Base-by-base conservation (phyloP, 2,888 invertebrate genomes). In the Rhabditoides inermis region DNA sequence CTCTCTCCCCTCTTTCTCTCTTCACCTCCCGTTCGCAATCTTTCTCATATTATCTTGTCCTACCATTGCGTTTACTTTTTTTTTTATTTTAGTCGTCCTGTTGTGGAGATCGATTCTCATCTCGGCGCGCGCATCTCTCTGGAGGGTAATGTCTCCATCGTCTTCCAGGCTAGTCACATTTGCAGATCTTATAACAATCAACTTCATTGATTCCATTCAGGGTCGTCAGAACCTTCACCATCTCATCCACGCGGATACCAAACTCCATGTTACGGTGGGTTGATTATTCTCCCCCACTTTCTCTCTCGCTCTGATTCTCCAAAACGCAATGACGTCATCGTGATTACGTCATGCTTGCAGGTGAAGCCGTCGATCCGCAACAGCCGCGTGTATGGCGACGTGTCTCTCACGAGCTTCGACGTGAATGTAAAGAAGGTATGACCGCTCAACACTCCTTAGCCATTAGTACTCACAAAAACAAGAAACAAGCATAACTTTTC, bases 401-500 rank as follows among this genome's bases (percentile, higher is more conserved):
- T 74, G 6, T 63, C 70, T 15, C 45, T 74, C 47, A 70, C 72
- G 7, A 70, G 65, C 40, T 70, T 74, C n/a, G 74, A 74, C 55
- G 65, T 74, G 58, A 72, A 74, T 51, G 66, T 74, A 23, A 67
- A 68, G 39, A 65, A 70, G 49, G 72, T 71, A 25, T n/a, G n/a
- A n/a, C n/a, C n/a, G n/a, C n/a, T n/a, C n/a, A n/a, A n/a, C n/a
- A n/a, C n/a, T 28, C 18, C 27, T 37, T 23, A 26, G 7, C 27
- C 47, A 25, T 37, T 44, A 23, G 1, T 23, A 2, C 27, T 10
- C 45, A n/a, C 18, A 28, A 45, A 28, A 18, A 18, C 30, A 22
- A 5, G n/a, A 48, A 7, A 22, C n/a, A 2, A 3, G 12, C 20
- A 22, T 30, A 20, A 28, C 47, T 10, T 36, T 44, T 44, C n/a